Conservation (phyloP, 2,888 invertebrate genomes). For the Lasioglossum villosulum region DNA sequence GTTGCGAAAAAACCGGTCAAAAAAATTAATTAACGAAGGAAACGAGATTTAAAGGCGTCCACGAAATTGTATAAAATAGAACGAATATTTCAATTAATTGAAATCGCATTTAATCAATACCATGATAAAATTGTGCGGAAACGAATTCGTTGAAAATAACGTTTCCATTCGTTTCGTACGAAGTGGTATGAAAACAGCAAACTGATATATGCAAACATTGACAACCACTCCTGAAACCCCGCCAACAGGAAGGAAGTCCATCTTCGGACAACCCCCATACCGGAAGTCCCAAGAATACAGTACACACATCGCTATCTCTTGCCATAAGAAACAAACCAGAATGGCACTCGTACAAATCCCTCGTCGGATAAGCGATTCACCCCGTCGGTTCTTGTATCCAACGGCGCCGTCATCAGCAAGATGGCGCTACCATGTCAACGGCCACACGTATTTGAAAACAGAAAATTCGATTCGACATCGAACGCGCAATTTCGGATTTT, state of each 20-base stretch:
- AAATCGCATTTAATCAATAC: background rate
- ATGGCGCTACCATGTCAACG: constrained; percentile 59
- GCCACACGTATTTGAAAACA: background rate
- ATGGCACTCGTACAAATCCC: background rate
- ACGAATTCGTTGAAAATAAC: background rate
- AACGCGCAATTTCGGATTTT: background rate
- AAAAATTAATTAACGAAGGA: background rate
- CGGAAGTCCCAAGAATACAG: background rate
- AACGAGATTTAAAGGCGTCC: background rate
- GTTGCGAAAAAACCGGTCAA: background rate
- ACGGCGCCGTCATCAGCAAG: constrained; percentile 42
- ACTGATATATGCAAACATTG: background rate
- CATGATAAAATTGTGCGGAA: background rate
- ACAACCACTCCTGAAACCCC: background rate
- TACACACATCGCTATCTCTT: background rate
- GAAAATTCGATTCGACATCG: background rate
- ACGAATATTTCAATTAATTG: background rate
- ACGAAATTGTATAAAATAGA: background rate
- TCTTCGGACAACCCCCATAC: background rate
- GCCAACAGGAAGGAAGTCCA: constrained; percentile 4
- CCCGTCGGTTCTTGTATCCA: constrained; percentile 15
- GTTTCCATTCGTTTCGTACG: background rate
- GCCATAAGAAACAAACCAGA: background rate
- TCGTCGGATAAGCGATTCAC: constrained; percentile 21
- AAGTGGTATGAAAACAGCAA: background rate